Base-by-base conservation (phyloP, 2,797 vertebrate species). In the Syngnathus rostellatus region DNA sequence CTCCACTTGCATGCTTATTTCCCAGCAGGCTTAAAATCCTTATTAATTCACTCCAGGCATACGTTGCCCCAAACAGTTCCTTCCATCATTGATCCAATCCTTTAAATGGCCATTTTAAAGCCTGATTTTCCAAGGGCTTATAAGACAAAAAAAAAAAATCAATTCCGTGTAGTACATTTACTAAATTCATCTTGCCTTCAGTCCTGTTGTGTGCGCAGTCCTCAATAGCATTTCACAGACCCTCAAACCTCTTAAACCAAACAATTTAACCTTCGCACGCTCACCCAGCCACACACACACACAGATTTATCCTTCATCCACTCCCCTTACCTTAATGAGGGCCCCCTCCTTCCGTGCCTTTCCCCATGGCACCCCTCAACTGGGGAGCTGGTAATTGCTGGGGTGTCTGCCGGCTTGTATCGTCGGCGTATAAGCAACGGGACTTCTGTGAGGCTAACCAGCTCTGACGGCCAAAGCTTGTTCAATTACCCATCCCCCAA, bases 391-490 rank as follows among this genome's bases (percentile, higher is more conserved):
- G 87, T 90, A 88, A 90, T 87, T 88, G 87, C 73, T 75, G 78
- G 74, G 77, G 70, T 79, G 51, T 12, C 58, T 62, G 62, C 70
- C 62, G 87, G 86, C 84, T 80, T 83, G 77, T 70, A 74, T 79
- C 78, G 80, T 83, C 79, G 83, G 84, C 79, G 74, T 75, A 82
- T 83, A 76, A 76, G 79, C 85, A 80, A 88, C 85, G 83, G 76
- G 72, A 77, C 73, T 71, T 74, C 66, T 78, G 77, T 87, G 87
- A 92, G 75, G 80, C 71, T 91, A 91, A 92, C 82, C 84, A 86
- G 75, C 87, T 85, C 80, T 88, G 91, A 90, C 85, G 76, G 83
- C 74, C 83, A 83, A 86, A 81, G 86, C 89, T 89, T 91, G 90
- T 90, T 90, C 90, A 90, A 89, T 91, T 88, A 85, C 83, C 79